Percentiles rank a stretch among this genome's conserved stretches.
Evolutionary conservation across 2,797 vertebrate genomes (phyloP).

Genomic region (Toxotes lorentzi): DNA sequence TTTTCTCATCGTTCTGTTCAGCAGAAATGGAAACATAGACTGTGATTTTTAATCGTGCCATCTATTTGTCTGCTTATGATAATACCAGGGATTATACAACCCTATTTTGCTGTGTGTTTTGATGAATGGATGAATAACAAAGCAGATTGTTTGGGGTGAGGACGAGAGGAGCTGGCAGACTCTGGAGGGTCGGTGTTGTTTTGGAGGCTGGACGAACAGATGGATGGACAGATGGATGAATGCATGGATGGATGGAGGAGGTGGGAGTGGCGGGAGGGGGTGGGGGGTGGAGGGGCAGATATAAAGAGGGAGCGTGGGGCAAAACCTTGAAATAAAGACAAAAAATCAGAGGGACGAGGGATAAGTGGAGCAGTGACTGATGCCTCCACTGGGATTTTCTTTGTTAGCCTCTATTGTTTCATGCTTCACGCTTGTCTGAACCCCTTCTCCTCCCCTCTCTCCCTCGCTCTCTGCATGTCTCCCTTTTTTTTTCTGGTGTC

Average conservation of each 20-base stretch:
- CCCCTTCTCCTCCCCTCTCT: conserved; percentile 64
- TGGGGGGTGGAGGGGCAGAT: conserved; percentile 31
- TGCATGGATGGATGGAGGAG: conserved; percentile 56
- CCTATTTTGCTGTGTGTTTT: conserved; percentile 12
- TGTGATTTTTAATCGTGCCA: conserved; percentile 21
- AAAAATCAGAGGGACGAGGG: conserved; percentile 51
- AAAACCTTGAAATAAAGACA: conserved; percentile 60
- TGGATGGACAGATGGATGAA: conserved; percentile 66
- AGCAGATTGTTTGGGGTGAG: conserved; percentile 58
- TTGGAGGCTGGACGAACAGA: conserved; percentile 69
- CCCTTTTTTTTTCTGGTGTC: conserved; percentile 29
- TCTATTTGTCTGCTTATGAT: conserved; percentile 12
- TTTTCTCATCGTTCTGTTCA: not conserved
- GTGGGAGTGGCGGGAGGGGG: conserved; percentile 60
- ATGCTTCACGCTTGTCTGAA: conserved; percentile 88
- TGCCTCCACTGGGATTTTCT: conserved; percentile 77
- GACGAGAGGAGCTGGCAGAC: conserved; percentile 59
- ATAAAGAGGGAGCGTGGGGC: conserved; percentile 28
- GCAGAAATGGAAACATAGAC: not conserved
- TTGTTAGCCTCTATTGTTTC: conserved; percentile 89
- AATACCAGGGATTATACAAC: conserved; percentile 26
- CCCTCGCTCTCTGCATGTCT: conserved; percentile 64
- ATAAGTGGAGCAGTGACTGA: conserved; percentile 72
- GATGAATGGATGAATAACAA: conserved; percentile 36
- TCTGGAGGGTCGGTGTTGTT: conserved; percentile 66